Evolutionary conservation across 2,113 vertebrate species (phyloP), one percentile per base, ranked within the genome.

Genomic region (Ctenomys sociabilis): DNA sequence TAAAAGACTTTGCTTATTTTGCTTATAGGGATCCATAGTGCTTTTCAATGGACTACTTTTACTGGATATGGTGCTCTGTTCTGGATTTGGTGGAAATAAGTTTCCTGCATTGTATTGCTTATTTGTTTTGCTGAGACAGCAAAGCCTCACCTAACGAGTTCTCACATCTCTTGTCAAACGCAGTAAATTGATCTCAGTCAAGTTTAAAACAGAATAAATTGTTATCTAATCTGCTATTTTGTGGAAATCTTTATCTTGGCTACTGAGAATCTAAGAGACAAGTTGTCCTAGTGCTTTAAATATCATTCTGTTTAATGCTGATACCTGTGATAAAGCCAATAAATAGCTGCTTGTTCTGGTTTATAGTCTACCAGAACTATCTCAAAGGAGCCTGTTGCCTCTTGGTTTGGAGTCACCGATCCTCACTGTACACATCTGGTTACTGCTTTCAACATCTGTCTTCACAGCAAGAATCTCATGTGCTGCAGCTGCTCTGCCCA

Each of bases 121-220:
- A 22, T 54, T 89, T 88, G 52, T 80, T 90, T 94, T 88, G 21
- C 19, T 16, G 22, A 87, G 45, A 75, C 32, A 90, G 28, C 43
- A 5, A 11, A 78, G 70, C 37, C 40, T 89, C 28, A 73, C 12
- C 52, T 49, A 88, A 40, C 1, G 3, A 80, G 68, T 66, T 2
- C 32, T 87, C 40, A 5, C 1, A 6, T 40, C 75, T 82, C 37
- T 94, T 37, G 45, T 81, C n/a, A 77, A 87, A 94, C 63, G 84
- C 21, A 88, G 28, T 68, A 85, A 78, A 54, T 63, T 13, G 13
- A 75, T 82, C 70, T 64, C 17, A 5, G 84, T 72, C 72, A 59
- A 92, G 49, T 91, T 61, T 77, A 90, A 95, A 87, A 91, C 37
- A 64, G 49, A 78, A 28, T 83, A 32, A 96, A 90, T 73, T 85